A percentile compares a stretch with the other conserved stretches of the same genome.
phyloP scores from a whole-genome alignment of 1,140 invertebrate genomes.

The Ylistrum balloti region DNA sequence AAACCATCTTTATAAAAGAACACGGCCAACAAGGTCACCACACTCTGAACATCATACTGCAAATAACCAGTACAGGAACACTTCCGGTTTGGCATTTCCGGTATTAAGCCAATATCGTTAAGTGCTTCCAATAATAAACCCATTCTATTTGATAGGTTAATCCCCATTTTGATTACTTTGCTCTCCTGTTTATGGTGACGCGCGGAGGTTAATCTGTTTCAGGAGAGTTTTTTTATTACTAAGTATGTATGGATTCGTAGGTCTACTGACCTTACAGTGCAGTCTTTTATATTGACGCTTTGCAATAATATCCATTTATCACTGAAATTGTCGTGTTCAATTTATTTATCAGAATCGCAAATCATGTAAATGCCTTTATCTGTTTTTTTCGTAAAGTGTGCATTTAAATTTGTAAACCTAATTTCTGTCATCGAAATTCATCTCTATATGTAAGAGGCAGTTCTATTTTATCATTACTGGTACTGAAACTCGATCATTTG shows the following conservation, averaged over 20 bases:
- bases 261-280: not conserved
- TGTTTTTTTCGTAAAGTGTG: no score
- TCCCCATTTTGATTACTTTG: not conserved
- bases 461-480: not conserved
- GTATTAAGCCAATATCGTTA: not conserved
- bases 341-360: not conserved
- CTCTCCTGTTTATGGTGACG: not conserved
- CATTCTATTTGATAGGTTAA: conserved; percentile 24
- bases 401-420: no score
- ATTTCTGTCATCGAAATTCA: no score
- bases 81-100: conserved; percentile 21
- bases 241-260: conserved; percentile 13
- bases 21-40: not conserved
- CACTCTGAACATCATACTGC: not conserved
- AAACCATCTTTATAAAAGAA: not conserved
- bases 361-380: not conserved
- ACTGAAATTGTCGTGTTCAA: not conserved
- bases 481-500: not conserved
- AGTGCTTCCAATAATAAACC: not conserved
- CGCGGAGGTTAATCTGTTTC: not conserved
- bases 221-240: not conserved
- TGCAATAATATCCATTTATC: not conserved
- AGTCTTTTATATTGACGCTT: not conserved
- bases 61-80: not conserved
- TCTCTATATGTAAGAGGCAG: no score